phyloP scores from a whole-genome alignment of 1,140 invertebrate genomes.

The Lepidurus couesii region DNA sequence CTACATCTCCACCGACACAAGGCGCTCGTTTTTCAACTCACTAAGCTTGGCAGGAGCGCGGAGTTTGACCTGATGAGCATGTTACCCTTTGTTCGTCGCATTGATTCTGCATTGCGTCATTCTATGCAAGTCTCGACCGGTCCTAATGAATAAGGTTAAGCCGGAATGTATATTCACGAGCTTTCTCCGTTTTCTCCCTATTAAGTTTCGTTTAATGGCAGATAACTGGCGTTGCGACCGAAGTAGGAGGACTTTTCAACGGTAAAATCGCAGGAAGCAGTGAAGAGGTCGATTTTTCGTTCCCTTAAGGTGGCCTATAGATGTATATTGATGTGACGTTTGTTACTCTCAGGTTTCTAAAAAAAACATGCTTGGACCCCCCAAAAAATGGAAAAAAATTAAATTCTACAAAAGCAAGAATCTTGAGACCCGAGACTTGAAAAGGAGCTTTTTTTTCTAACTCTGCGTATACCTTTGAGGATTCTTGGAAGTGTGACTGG shows the following conservation, averaged over 20 bases:
- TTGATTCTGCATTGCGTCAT: background rate
- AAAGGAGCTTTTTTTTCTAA: background rate
- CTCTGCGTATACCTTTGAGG: background rate
- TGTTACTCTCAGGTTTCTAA: background rate
- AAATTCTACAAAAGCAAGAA: background rate
- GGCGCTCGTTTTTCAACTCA: no score
- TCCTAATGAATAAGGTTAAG: background rate
- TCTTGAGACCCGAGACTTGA: background rate
- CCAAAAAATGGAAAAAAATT: background rate
- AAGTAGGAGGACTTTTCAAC: no score
- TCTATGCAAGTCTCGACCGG: background rate
- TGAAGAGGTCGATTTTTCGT: background rate
- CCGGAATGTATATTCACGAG: background rate
- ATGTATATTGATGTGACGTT: background rate
- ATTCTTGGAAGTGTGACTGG: slow-evolving; percentile 16
- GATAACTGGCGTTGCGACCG: no score
- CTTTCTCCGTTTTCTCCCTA: no score
- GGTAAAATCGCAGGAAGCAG: background rate
- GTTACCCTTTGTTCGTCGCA: background rate
- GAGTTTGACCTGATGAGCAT: background rate
- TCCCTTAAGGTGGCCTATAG: background rate
- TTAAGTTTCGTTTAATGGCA: no score
- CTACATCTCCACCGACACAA: no score
- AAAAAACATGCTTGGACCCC: background rate
- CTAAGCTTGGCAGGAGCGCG: background rate